These are phyloP conservation scores for Eubasilissa splendida DNA, from an alignment of 2,888 invertebrate species.

Conservation along the genomic window DNA sequence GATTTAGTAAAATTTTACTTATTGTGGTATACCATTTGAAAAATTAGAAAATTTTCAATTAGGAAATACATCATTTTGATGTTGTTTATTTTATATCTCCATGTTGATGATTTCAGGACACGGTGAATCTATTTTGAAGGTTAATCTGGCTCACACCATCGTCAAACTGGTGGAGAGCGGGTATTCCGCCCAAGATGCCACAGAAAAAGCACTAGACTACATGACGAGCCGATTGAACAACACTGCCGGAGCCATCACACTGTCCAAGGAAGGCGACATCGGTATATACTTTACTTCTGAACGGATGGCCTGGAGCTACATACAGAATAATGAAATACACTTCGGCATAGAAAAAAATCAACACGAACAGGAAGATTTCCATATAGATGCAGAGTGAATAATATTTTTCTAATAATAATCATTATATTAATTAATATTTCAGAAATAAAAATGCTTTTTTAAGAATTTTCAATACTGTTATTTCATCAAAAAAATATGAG, in stretches of 20 bases:
- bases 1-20: no score
- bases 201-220: constrained; percentile 74
- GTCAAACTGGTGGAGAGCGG: constrained; percentile 76
- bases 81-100: no score
- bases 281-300: constrained; percentile 70
- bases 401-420: no score
- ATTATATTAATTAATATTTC: no score
- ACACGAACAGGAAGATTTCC: constrained; percentile 33
- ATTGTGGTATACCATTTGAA: no score
- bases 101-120: constrained; percentile 69
- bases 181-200: constrained; percentile 75
- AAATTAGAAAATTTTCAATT: no score
- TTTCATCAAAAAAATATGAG: no score
- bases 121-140: constrained; percentile 87
- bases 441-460: no score
- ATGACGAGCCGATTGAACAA: constrained; percentile 60
- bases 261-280: constrained; percentile 62
- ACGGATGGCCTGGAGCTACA: constrained; percentile 65
- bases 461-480: no score
- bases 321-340: constrained; percentile 49
- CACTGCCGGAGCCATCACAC: constrained; percentile 65
- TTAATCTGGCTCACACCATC: constrained; percentile 82
- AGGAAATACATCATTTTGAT: no score
- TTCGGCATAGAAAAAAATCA: constrained; percentile 53
- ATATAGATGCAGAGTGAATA: not conserved